These are phyloP conservation scores for Enteromius anoplus DNA, from an alignment of 2,797 vertebrate species.

Conservation along the genomic window DNA sequence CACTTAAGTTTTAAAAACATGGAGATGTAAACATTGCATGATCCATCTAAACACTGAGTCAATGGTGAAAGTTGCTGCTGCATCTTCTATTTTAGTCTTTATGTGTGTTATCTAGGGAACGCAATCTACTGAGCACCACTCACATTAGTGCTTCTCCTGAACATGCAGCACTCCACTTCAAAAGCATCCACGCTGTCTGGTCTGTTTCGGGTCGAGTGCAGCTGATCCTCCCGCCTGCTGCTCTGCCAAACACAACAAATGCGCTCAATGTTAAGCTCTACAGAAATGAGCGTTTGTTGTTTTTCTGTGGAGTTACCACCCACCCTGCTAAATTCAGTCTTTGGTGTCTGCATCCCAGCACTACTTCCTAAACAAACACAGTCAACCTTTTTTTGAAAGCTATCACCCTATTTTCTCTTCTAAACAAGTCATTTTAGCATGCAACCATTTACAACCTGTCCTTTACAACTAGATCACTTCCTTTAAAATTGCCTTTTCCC, in stretches of 20 bases:
- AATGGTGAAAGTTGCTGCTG: too few species aligned
- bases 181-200: not conserved
- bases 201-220: not conserved
- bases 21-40: not conserved
- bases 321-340: not conserved
- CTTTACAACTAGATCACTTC: not conserved
- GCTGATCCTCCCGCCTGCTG: not conserved
- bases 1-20: not conserved
- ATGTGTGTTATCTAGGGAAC: not conserved
- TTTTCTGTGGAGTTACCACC: not conserved
- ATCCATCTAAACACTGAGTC: too few species aligned
- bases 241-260: slow-evolving; percentile 36
- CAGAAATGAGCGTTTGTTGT: slow-evolving; percentile 6
- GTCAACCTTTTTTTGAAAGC: not conserved
- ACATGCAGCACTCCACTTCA: not conserved
- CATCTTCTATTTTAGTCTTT: slow-evolving; percentile 6
- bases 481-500: too few species aligned
- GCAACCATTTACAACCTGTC: not conserved
- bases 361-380: not conserved
- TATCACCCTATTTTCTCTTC: not conserved
- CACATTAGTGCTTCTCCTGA: not conserved
- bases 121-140: not conserved
- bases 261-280: not conserved
- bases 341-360: not conserved
- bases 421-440: not conserved